These are phyloP conservation scores for Notothenia coriiceps DNA, from an alignment of 2,113 vertebrate species.

Conservation along the genomic window DNA sequence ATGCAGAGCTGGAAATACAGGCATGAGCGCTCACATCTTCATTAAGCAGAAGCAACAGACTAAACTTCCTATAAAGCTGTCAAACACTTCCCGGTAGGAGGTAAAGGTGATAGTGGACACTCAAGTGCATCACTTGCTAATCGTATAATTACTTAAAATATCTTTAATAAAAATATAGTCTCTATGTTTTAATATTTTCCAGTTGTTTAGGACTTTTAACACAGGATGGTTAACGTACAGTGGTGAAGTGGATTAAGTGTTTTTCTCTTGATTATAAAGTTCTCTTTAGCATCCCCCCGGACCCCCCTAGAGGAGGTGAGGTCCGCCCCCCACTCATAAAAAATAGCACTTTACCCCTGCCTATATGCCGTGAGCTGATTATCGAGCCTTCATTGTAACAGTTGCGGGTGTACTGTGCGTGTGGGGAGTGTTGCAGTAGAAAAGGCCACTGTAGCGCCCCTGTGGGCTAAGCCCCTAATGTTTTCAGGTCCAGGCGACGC, in stretches of 20 bases:
- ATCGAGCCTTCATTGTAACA: too few relatives aligned
- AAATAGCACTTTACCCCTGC: too few relatives aligned
- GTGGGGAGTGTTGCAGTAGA: too few relatives aligned
- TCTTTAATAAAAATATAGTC: constrained; percentile 20
- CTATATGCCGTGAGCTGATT: too few relatives aligned
- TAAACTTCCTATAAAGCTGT: constrained; percentile 11
- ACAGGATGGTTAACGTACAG: neutral
- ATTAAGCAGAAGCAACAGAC: constrained; percentile 7
- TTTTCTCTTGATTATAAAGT: neutral
- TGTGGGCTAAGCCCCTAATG: too few relatives aligned
- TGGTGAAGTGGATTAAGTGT: neutral
- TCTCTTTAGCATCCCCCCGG: neutral
- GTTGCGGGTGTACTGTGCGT: too few relatives aligned
- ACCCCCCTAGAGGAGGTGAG: too few relatives aligned
- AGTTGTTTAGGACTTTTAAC: constrained; percentile 16
- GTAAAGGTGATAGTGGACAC: constrained; percentile 22
- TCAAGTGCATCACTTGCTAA: constrained; percentile 13
- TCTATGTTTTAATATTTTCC: constrained; percentile 14
- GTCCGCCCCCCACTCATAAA: too few relatives aligned
- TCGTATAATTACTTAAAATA: constrained; percentile 11
- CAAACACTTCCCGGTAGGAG: neutral
- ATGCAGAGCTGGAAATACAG: constrained; percentile 33
- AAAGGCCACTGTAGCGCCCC: too few relatives aligned
- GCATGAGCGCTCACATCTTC: neutral
- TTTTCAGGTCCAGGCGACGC: too few relatives aligned